phyloP scores from a whole-genome alignment of 2,888 invertebrate species.

The Zelleria hepariella region DNA sequence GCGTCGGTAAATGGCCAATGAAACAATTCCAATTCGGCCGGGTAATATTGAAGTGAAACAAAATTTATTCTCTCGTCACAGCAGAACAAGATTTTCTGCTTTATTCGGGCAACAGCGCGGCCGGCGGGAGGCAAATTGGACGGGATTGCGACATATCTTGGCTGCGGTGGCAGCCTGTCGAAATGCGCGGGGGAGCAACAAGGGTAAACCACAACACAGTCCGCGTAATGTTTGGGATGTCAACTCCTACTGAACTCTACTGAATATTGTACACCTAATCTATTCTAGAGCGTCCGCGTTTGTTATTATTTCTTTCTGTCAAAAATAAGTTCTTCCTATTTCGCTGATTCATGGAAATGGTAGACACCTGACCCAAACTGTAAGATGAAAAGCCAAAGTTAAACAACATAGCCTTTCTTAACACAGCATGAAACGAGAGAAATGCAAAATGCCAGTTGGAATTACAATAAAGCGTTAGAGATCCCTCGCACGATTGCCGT shows the following conservation, averaged over 20 bases:
- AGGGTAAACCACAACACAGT: slow-evolving; percentile 36
- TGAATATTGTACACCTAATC: background rate
- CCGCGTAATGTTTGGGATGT: background rate
- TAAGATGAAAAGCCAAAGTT: background rate
- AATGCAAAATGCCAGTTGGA: background rate
- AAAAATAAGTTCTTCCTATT: no score
- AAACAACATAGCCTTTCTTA: background rate
- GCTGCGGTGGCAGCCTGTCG: slow-evolving; percentile 32
- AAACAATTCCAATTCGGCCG: slow-evolving; percentile 13
- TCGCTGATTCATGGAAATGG: background rate
- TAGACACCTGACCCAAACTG: background rate
- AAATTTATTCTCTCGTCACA: slow-evolving; percentile 53
- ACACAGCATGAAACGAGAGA: no score
- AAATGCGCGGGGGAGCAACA: slow-evolving; percentile 50
- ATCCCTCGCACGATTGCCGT: slow-evolving; percentile 13
- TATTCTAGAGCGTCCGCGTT: background rate
- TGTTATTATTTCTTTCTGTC: background rate
- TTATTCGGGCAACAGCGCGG: slow-evolving; percentile 56
- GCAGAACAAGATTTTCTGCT: slow-evolving; percentile 54
- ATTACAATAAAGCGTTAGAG: slow-evolving; percentile 17
- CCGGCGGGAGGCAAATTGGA: slow-evolving; percentile 63
- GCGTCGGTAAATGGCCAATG: slow-evolving; percentile 10
- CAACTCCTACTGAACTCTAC: background rate
- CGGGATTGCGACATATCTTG: slow-evolving; percentile 63
- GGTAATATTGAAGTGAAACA: slow-evolving; percentile 43